phyloP scores from a whole-genome alignment of 2,888 invertebrate genomes.

The Cerastoderma edule region DNA sequence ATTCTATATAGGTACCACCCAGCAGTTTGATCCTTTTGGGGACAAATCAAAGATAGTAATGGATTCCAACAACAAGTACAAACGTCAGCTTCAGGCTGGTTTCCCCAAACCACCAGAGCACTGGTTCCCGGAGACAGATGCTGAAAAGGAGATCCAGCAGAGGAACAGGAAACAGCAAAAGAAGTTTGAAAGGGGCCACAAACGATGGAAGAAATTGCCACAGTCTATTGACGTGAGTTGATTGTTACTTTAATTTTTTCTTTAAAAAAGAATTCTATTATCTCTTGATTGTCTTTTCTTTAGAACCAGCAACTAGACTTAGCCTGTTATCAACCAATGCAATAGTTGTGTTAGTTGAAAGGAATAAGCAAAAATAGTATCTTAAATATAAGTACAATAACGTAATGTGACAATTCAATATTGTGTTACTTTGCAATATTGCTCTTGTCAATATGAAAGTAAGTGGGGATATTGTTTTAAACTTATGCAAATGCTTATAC shows the following conservation, averaged over 20 bases:
- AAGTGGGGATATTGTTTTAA: too few species aligned
- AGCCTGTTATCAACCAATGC: too few species aligned
- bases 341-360: too few species aligned
- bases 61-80: conserved; percentile 77
- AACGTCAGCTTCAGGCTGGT: conserved; percentile 73
- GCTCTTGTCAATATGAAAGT: too few species aligned
- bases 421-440: too few species aligned
- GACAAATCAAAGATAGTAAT: conserved; percentile 72
- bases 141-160: conserved; percentile 50
- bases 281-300: neutral
- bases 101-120: conserved; percentile 72
- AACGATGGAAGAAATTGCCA: conserved; percentile 79
- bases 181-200: conserved; percentile 70
- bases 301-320: too few species aligned
- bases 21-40: conserved; percentile 67
- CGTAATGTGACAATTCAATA: too few species aligned
- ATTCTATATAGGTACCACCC: conserved; percentile 78
- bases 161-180: conserved; percentile 45
- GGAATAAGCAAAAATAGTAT: too few species aligned
- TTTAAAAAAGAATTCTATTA: neutral
- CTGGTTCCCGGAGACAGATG: conserved; percentile 74
- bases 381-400: too few species aligned
- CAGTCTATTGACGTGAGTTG: conserved; percentile 79
- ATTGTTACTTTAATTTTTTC: neutral
- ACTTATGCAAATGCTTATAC: too few species aligned